Base-by-base conservation (phyloP, 2,797 vertebrate genomes). In the Odontamblyopus lacepedii region DNA sequence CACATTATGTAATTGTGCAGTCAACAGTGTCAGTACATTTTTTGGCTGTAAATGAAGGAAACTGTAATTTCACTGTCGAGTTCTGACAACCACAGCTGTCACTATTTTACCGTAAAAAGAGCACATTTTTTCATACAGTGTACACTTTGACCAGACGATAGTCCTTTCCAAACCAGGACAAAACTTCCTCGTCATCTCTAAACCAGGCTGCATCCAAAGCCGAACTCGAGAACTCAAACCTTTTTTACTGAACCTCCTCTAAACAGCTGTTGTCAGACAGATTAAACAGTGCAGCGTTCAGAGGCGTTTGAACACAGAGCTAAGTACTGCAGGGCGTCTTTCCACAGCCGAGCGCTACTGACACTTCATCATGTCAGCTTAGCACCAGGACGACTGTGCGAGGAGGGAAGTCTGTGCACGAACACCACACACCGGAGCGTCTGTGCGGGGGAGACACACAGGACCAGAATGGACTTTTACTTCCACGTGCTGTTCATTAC, bases 391-490 rank as follows among this genome's bases (percentile, higher is more conserved):
- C 80, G 78, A 82, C 84, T 9, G 35, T 1, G 86, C 78, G 72
- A 67, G 70, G 55, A 78, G 73, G 82, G 80, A 87, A 83, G 69
- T 79, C 72, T 76, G 63, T 75, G 73, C 70, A 72, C 75, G 82
- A 50, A 84, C 82, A 76, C 41, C 76, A 48, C 74, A 67, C 51
- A 35, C 29, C 38, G 6, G 30, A 32, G 38, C 63, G 69, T 90
- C 86, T 90, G 91, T 90, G 89, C 85, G 90, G 90, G 91, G 91
- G 91, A 91, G 90, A 91, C 60, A 81, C 73, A 89, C 81, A 65
- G 73, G 80, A 90, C 88, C 92, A 85, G 87, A 91, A 82, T 84
- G 79, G 81, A 84, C 76, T 88, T 80, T 85, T 79, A 85, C 35
- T 38, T 38, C 35, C 35, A 38, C 9, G 7, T 38, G 7, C 8